Evolutionary conservation across 2,797 vertebrate species (phyloP), one percentile per base, ranked within the genome.

Genomic region (Pangasius larnaudii): DNA sequence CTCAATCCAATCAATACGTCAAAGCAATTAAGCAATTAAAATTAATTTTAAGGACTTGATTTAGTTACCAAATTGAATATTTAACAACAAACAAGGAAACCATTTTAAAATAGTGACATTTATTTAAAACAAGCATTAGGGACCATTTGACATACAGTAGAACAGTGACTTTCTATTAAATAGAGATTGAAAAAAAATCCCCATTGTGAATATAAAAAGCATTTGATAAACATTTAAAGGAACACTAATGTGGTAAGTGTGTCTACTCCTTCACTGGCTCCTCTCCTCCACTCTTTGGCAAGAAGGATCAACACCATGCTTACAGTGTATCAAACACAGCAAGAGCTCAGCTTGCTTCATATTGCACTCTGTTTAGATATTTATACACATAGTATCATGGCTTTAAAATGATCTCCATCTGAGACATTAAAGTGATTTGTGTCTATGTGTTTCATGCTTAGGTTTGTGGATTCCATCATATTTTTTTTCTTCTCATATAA

Each of bases 141-240:
- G 92, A 95, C 94, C 88, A 94, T 93, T 85, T 61, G 93, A 93
- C 92, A 91, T 92, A 96, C 95, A 97, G 95, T 95, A 96, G 95
- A 96, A 96, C 92, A 95, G 93, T 95, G 96, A 96, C 92, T 97
- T 96, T 96, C 95, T 97, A 97, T 98, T 99, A 98, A 99, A 99
- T 98, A 97, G 96, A 97, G 97, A 97, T 95, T 59, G 0, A 39
- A 95, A 96, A 97, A 93, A 92, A 92, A 91, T n/a, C 94, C 94
- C 96, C 95, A 86, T 42, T 86, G 82, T 36, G 86, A 97, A 97
- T 98, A 98, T 96, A 99, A 98, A 97, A 99, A 96, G 80, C 96
- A 95, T 96, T 95, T 95, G 94, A 96, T 95, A 94, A 96, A 97
- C 94, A 96, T 96, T 96, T 95, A 93, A 97, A 96, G 94, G 93